These are phyloP conservation scores for Empis livida DNA, from an alignment of 2,888 invertebrate genomes.

Conservation along the genomic window DNA sequence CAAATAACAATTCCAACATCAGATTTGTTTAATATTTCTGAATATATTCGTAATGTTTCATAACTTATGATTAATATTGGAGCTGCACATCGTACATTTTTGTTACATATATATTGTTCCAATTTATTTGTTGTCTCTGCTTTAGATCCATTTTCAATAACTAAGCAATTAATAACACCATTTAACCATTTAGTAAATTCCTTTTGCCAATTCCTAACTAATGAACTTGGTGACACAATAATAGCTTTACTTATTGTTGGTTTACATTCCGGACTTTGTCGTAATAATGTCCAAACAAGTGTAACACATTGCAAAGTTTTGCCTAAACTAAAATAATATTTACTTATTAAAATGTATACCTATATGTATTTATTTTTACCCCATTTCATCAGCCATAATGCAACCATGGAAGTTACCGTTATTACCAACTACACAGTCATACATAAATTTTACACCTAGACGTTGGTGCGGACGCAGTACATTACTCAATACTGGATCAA, in stretches of 20 bases:
- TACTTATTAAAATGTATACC: neutral
- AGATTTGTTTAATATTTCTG: constrained; percentile 73
- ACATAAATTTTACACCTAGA: constrained; percentile 98
- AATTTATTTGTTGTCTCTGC: constrained; percentile 71
- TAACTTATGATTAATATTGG: constrained; percentile 98
- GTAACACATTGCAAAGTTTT: constrained; percentile 98
- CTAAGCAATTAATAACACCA: constrained; percentile 64
- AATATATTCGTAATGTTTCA: constrained; percentile 93
- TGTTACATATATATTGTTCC: constrained; percentile 72
- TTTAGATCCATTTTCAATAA: constrained; percentile 79
- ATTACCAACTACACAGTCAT: constrained; percentile 90
- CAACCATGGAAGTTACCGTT: constrained; percentile 81
- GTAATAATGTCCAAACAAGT: constrained; percentile 83
- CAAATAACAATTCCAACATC: constrained; percentile 95
- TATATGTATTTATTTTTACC: constrained; percentile 24
- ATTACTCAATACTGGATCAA: constrained; percentile 84
- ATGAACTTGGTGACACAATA: constrained; percentile 92
- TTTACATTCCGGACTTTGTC: constrained; percentile 85
- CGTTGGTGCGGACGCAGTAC: constrained; percentile 93
- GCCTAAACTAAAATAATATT: constrained; percentile 49
- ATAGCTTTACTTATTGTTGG: constrained; percentile 85
- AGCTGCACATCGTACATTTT: constrained; percentile 58
- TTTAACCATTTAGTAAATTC: constrained; percentile 96
- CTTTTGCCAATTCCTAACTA: constrained; percentile 99
- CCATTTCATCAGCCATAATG: constrained; percentile 99